phyloP scores from a whole-genome alignment of 1,140 invertebrate species.

The Drosophila leontia region DNA sequence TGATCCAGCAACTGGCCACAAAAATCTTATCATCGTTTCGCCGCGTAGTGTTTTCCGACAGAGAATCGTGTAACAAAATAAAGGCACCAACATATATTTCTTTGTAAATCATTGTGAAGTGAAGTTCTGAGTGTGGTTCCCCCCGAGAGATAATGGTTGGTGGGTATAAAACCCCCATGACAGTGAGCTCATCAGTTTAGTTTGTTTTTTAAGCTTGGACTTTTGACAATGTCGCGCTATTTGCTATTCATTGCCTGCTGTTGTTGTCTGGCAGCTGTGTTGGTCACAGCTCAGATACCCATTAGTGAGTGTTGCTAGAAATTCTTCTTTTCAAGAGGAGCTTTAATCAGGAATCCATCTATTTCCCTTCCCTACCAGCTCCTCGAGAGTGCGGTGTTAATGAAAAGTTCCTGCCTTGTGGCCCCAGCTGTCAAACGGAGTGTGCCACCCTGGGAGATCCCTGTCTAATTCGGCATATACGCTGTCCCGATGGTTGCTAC shows the following conservation, averaged over 20 bases:
- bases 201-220: conserved; percentile 7
- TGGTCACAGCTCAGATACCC: conserved; percentile 24
- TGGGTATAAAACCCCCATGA: conserved; percentile 19
- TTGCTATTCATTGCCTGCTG: conserved; percentile 33
- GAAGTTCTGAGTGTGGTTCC: conserved; percentile 1
- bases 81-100: conserved; percentile 21
- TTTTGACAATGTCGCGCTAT: conserved; percentile 27
- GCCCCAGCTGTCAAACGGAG: conserved; percentile 86
- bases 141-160: neutral
- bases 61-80: conserved; percentile 25
- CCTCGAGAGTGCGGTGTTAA: conserved; percentile 48
- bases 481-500: conserved; percentile 86
- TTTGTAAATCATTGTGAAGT: conserved; percentile 9
- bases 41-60: conserved; percentile 7
- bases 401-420: conserved; percentile 85
- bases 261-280: conserved; percentile 11
- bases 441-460: conserved; percentile 85
- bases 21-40: neutral
- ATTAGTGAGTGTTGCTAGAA: conserved; percentile 40
- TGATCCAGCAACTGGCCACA: conserved; percentile 1
- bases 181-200: conserved; percentile 35
- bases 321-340: too few species aligned
- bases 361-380: conserved; percentile 9
- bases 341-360: neutral
- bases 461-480: conserved; percentile 85